phyloP scores from a whole-genome alignment of 2,797 vertebrate genomes.

The Avahi laniger region DNA sequence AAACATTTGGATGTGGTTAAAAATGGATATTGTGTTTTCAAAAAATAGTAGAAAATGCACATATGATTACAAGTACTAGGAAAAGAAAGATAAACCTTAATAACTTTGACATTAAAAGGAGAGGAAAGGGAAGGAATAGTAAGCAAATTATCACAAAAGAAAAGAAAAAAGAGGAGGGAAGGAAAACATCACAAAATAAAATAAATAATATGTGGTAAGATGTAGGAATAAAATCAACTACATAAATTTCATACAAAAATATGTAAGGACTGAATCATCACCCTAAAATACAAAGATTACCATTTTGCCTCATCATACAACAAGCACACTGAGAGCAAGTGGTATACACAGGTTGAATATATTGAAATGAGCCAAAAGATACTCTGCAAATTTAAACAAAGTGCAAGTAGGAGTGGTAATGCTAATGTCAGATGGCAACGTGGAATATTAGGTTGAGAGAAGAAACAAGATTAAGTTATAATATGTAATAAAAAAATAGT shows the following conservation, averaged over 20 bases:
- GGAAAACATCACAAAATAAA: not conserved
- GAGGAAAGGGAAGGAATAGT: not conserved
- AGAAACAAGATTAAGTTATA: not conserved
- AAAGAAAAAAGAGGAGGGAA: not conserved
- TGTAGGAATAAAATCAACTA: not conserved
- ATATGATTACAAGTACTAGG: not conserved
- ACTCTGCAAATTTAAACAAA: not conserved
- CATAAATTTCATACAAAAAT: not conserved
- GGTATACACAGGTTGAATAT: not conserved
- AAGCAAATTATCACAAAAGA: not conserved
- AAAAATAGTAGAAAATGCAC: not conserved
- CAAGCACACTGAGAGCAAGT: not conserved
- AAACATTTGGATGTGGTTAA: not conserved
- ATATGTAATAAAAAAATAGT: not conserved
- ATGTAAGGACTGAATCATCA: not conserved
- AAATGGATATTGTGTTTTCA: not conserved
- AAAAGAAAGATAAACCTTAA: not conserved
- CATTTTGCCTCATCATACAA: not conserved
- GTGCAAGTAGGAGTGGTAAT: not conserved
- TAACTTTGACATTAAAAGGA: not conserved
- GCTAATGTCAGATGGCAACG: not conserved
- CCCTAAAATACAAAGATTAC: not conserved
- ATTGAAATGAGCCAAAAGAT: not conserved
- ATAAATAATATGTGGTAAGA: not conserved
- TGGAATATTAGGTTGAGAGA: not conserved